A percentile compares a stretch with the other conserved stretches of the same genome.
phyloP scores from a whole-genome alignment of 2,113 vertebrate genomes.

The Neoarius graeffei region DNA sequence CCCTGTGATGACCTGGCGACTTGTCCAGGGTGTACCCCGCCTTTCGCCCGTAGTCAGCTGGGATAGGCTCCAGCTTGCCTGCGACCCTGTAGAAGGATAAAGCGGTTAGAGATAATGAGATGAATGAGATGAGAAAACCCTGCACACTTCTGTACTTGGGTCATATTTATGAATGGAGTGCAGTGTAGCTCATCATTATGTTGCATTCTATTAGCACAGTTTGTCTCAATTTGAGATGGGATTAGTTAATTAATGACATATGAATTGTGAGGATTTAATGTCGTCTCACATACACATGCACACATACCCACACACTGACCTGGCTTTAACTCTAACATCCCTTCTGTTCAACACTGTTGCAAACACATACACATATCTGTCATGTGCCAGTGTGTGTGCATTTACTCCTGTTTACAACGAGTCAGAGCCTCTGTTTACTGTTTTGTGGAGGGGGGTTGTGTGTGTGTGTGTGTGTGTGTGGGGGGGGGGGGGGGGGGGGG shows the following conservation, averaged over 20 bases:
- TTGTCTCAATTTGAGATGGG: background rate
- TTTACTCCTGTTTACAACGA: slow-evolving; percentile 66
- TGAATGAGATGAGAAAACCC: too few species aligned
- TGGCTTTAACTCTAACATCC: slow-evolving; percentile 35
- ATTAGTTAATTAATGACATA: background rate
- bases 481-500: too few species aligned
- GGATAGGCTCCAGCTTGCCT: too few species aligned
- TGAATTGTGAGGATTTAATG: background rate
- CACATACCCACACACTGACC: background rate
- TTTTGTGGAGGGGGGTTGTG: slow-evolving; percentile 16
- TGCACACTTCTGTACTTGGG: background rate
- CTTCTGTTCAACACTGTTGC: slow-evolving; percentile 15
- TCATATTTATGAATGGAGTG: background rate
- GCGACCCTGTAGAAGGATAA: too few species aligned
- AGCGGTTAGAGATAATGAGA: too few species aligned
- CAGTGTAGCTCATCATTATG: background rate
- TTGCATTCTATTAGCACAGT: background rate
- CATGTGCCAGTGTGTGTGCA: slow-evolving; percentile 56
- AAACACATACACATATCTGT: slow-evolving; percentile 46
- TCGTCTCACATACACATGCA: background rate
- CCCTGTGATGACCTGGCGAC: too few species aligned
- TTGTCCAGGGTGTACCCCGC: too few species aligned
- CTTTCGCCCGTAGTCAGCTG: too few species aligned
- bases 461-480: too few species aligned
- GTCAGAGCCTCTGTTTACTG: slow-evolving; percentile 68